Evolutionary conservation across 2,113 vertebrate genomes (phyloP), one percentile per base, ranked within the genome.

Genomic region (Plecturocebus donacophilus): DNA sequence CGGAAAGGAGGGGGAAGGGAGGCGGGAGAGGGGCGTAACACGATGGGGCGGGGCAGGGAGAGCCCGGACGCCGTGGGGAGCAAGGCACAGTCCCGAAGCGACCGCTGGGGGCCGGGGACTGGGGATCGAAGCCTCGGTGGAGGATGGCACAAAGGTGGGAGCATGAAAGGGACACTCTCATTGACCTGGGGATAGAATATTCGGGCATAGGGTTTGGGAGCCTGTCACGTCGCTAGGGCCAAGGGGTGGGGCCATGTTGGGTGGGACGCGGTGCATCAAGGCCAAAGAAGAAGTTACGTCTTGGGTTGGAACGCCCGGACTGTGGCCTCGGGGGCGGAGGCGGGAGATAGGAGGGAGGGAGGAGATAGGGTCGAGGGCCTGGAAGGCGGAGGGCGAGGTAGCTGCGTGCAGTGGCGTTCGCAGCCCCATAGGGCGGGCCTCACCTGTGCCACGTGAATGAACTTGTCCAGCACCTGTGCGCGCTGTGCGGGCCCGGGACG

Each of bases 391-490:
- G 16, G 14, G 61, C 27, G 25, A 42, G 71, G 21, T 11, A 21
- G 3, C 49, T 25, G 47, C 25, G 4, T 17, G 6, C 3, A 3
- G 30, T 30, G 5, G 81, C 25, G 32, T 19, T 40, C 2, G 21
- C 76, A 52, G 45, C 12, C 35, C 20, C 6, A 25, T 8, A n/a
- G 61, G n/a, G 5, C 6, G 0, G 35, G 40, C 52, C 97, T 97
- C 98, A 99, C 99, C 99, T 99, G 99, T 81, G 99, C 99, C 84
- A 99, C 99, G 0, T 98, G 99, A 64, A 99, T 99, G 98, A 99
- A 99, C 98, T 99, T 99, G 97, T 99, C 99, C 98, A 99, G 99
- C 98, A 99, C 99, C 97, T 99, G 99, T 0, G 99, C 99, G n/a
- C 99, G 98, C 98, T 99, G 99, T 87, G 99, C 99, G 16, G 99